phyloP scores from a whole-genome alignment of 2,113 vertebrate species.

The cattle (Bos taurus) region DNA sequence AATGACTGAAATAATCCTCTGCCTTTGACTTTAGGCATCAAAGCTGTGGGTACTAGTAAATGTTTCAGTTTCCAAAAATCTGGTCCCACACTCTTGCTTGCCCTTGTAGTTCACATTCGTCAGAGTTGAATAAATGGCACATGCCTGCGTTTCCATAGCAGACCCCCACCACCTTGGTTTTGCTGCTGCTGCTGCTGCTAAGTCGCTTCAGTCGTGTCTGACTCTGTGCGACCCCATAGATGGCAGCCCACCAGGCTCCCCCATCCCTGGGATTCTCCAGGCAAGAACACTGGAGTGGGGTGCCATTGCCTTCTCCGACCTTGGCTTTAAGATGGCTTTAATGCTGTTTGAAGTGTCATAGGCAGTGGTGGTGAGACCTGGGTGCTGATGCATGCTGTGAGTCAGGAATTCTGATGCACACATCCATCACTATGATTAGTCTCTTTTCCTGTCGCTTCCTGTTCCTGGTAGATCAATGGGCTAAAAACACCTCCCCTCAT shows the following conservation, averaged over 20 bases:
- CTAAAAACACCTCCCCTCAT: not conserved
- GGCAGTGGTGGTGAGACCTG: not conserved
- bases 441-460: not conserved
- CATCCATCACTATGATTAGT: not conserved
- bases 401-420: not conserved
- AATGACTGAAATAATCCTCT: not conserved
- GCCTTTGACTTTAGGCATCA: not conserved
- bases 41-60: not conserved
- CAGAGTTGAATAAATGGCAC: not conserved
- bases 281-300: no score
- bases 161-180: not conserved
- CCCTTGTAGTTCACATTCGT: not conserved
- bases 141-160: not conserved
- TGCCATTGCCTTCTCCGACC: not conserved
- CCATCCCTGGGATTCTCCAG: no score
- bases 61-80: not conserved
- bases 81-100: not conserved
- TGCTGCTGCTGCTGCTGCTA: not conserved
- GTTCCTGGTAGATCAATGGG: not conserved
- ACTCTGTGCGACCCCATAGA: no score
- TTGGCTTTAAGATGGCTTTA: not conserved
- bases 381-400: not conserved
- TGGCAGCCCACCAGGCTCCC: no score
- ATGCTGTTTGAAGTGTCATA: not conserved
- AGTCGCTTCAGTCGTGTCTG: no score